Percentiles rank a stretch among this genome's conserved stretches.
Evolutionary conservation across 2,888 invertebrate species (phyloP).

Genomic region (Biston stratarius): DNA sequence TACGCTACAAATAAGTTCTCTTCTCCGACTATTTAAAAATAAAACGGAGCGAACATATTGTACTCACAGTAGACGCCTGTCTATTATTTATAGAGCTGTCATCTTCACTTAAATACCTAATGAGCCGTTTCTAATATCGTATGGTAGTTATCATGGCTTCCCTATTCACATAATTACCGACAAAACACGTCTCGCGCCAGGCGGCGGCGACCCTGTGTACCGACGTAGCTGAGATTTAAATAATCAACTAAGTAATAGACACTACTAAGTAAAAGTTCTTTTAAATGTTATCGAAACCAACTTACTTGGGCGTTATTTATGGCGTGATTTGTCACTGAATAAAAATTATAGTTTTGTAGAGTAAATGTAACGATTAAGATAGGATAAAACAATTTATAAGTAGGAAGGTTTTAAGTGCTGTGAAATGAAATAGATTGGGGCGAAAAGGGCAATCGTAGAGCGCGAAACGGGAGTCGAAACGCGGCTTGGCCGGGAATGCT

Average conservation of each 20-base stretch:
- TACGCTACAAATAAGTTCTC: slow-evolving; percentile 64
- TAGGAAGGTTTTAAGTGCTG: neutral
- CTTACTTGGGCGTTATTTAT: neutral
- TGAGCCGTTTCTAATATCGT: slow-evolving; percentile 82
- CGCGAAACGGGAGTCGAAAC: neutral
- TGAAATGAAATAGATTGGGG: slow-evolving; percentile 21
- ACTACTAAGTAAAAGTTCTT: slow-evolving; percentile 21
- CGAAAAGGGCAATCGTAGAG: neutral
- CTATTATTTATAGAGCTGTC: slow-evolving; percentile 81
- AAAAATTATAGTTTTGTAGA: slow-evolving; percentile 6
- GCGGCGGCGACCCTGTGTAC: slow-evolving; percentile 35
- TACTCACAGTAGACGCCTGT: slow-evolving; percentile 63
- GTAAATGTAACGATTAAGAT: slow-evolving; percentile 8
- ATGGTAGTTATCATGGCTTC: slow-evolving; percentile 72
- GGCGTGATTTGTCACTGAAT: slow-evolving; percentile 2
- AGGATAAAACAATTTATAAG: neutral
- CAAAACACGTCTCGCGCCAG: slow-evolving; percentile 52
- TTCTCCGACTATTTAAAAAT: slow-evolving; percentile 68
- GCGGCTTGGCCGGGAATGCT: slow-evolving; percentile 16
- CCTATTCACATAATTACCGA: slow-evolving; percentile 76
- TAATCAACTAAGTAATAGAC: slow-evolving; percentile 33
- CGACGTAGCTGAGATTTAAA: slow-evolving; percentile 34
- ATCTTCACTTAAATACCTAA: slow-evolving; percentile 82
- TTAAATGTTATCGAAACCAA: slow-evolving; percentile 18
- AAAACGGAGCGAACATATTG: slow-evolving; percentile 62